phyloP scores from a whole-genome alignment of 2,113 vertebrate species.

The Syngnathoides biaculeatus region DNA sequence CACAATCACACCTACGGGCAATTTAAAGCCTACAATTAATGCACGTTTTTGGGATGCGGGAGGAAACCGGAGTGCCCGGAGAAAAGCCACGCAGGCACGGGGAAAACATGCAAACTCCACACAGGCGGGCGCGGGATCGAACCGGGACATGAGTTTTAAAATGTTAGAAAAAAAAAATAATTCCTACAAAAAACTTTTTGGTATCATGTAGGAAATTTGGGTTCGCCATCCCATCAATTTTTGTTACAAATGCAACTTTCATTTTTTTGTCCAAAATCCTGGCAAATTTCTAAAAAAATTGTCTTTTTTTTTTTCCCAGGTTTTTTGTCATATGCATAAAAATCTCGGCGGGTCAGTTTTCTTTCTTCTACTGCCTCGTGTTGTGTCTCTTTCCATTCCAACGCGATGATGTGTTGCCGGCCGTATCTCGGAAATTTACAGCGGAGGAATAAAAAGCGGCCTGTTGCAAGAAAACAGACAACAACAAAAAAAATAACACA shows the following conservation, averaged over 20 bases:
- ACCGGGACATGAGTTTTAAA: not conserved
- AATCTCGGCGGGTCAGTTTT: not conserved
- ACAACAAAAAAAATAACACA: too few relatives aligned
- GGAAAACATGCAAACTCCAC: too few relatives aligned
- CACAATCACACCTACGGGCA: too few relatives aligned
- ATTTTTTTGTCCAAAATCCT: not conserved
- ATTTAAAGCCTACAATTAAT: too few relatives aligned
- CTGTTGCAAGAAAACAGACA: not conserved
- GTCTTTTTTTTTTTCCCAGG: not conserved
- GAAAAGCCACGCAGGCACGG: too few relatives aligned
- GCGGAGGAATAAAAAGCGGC: slow-evolving; percentile 3
- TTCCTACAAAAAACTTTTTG: too few relatives aligned
- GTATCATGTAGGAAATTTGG: too few relatives aligned
- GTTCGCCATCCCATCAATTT: too few relatives aligned
- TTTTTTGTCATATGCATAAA: not conserved
- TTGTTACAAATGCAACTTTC: not conserved
- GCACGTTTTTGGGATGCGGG: too few relatives aligned
- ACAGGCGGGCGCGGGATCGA: too few relatives aligned
- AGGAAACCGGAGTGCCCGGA: too few relatives aligned
- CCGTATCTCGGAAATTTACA: not conserved
- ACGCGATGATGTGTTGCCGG: not conserved
- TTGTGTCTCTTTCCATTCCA: not conserved
- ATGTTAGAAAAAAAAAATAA: not conserved
- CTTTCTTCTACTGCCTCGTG: not conserved
- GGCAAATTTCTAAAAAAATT: not conserved